These are phyloP conservation scores for Xyrauchen texanus DNA, from an alignment of 2,113 vertebrate species.

Conservation along the genomic window DNA sequence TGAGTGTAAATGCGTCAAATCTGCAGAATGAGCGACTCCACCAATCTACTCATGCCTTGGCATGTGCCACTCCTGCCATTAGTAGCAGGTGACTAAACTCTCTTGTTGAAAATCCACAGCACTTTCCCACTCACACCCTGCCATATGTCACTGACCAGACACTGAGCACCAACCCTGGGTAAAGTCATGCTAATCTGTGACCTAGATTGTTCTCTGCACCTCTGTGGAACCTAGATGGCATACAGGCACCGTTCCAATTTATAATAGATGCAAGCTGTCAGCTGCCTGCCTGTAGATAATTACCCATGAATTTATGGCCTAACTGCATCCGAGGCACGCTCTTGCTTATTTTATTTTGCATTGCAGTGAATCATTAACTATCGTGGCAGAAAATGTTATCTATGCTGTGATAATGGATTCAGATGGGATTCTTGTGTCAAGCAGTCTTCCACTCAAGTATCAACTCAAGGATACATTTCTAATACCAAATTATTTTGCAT, in stretches of 20 bases:
- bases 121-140: constrained; percentile 54
- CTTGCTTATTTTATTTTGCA: constrained; percentile 69
- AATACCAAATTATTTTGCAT: too few species aligned
- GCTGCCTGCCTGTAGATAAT: constrained; percentile 53
- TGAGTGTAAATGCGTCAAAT: constrained; percentile 37
- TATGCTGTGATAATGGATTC: constrained; percentile 7
- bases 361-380: constrained; percentile 28
- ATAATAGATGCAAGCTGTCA: constrained; percentile 55
- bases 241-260: constrained; percentile 6
- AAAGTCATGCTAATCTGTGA: constrained; percentile 57
- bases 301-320: constrained; percentile 60
- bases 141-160: constrained; percentile 46
- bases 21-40: constrained; percentile 55
- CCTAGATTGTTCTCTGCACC: constrained; percentile 51
- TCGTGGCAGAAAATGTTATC: background rate
- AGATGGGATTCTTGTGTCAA: constrained; percentile 4
- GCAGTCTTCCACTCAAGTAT: background rate
- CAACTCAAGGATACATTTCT: background rate
- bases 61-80: constrained; percentile 49
- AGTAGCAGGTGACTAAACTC: constrained; percentile 47
- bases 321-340: constrained; percentile 64
- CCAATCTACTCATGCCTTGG: constrained; percentile 55
- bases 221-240: constrained; percentile 37
- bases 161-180: constrained; percentile 41
- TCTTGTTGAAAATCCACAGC: constrained; percentile 54